Conservation (phyloP, 2,888 invertebrate species). For the Plemyria rubiginata region DNA sequence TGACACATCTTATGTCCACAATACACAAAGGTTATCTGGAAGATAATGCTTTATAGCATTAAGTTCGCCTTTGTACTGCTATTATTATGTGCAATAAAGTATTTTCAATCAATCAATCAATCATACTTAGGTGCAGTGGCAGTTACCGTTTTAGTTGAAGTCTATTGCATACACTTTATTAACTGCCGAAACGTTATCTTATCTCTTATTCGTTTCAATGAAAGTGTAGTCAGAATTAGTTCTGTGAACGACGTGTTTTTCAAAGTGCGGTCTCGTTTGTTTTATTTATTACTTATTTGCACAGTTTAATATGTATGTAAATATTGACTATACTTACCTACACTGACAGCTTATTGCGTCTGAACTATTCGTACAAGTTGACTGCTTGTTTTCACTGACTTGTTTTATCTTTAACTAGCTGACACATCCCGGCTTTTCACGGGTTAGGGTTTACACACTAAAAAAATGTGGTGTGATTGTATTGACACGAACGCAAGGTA, state of each 20-base stretch:
- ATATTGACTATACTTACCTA: constrained; percentile 37
- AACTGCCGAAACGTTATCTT: constrained; percentile 45
- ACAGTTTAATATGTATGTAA: constrained; percentile 31
- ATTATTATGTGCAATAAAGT: too few relatives aligned
- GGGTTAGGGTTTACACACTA: too few relatives aligned
- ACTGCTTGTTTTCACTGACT: constrained; percentile 31
- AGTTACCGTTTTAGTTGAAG: background rate
- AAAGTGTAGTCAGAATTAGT: constrained; percentile 47
- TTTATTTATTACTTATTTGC: constrained; percentile 38
- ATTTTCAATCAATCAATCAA: too few relatives aligned
- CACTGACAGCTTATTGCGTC: constrained; percentile 35
- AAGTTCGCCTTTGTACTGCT: too few relatives aligned
- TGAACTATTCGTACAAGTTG: constrained; percentile 31
- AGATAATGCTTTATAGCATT: too few relatives aligned
- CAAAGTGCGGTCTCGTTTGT: constrained; percentile 38
- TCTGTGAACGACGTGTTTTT: constrained; percentile 51
- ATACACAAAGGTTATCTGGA: too few relatives aligned
- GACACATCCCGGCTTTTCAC: background rate
- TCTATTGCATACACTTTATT: constrained; percentile 18
- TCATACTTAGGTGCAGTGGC: background rate
- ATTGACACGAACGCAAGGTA: too few relatives aligned
- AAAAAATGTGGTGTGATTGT: background rate
- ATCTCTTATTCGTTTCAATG: constrained; percentile 49
- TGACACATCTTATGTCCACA: too few relatives aligned
- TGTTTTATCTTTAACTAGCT: constrained; percentile 11